Conservation (phyloP, 2,797 vertebrate species). For the Sebastes taczanowskii region DNA sequence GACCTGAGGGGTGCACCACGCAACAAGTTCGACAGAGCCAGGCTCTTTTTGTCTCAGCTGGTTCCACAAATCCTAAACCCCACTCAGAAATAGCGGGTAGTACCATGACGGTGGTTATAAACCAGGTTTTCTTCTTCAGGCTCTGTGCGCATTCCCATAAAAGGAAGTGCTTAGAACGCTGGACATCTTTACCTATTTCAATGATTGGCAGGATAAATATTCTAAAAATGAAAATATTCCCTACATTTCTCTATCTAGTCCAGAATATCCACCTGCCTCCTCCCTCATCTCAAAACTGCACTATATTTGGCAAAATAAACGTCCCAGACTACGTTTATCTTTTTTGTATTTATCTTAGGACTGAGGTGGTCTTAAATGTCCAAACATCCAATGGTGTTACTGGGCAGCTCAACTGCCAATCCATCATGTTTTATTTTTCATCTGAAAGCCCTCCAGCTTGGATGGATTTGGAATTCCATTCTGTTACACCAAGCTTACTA, state of each 20-base stretch:
- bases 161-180: not conserved
- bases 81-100: no score
- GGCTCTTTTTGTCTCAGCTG: not conserved
- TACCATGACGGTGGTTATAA: not conserved
- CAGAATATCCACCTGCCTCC: no score
- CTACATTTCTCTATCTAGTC: no score
- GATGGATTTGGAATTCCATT: not conserved
- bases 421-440: not conserved
- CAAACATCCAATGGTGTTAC: not conserved
- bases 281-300: no score
- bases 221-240: not conserved
- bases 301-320: no score
- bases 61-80: not conserved
- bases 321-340: no score
- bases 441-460: not conserved
- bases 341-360: no score
- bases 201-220: not conserved
- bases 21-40: fast-evolving
- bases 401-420: not conserved
- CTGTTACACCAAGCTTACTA: not conserved
- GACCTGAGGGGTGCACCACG: not conserved
- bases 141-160: not conserved
- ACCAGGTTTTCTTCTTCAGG: not conserved
- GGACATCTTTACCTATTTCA: not conserved
- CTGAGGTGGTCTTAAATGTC: not conserved